These are phyloP conservation scores for Sinopyrophorus schimmeli DNA, from an alignment of 2,888 invertebrate genomes.

Conservation along the genomic window DNA sequence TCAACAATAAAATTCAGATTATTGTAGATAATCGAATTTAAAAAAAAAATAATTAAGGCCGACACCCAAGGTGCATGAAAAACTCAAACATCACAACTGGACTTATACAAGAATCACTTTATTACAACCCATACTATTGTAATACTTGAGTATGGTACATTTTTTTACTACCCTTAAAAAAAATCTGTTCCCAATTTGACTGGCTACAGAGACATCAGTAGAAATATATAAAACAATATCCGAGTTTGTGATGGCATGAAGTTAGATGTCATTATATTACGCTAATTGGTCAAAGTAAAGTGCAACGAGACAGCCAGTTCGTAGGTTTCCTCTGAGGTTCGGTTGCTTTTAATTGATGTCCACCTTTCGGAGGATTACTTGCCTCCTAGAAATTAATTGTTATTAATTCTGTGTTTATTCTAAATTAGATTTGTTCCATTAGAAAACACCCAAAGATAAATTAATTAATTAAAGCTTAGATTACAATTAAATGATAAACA, in stretches of 20 bases:
- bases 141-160: conserved; percentile 13
- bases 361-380: conserved; percentile 84
- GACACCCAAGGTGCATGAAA: conserved; percentile 5
- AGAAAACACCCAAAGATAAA: too few species aligned
- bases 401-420: background rate
- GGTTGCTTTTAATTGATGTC: conserved; percentile 76
- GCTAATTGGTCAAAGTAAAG: conserved; percentile 77
- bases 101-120: conserved; percentile 12
- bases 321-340: conserved; percentile 81
- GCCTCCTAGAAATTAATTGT: conserved; percentile 68
- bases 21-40: background rate
- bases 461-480: too few species aligned
- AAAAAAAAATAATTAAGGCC: background rate
- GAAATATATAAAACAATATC: conserved; percentile 14
- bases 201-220: conserved; percentile 10
- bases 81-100: conserved; percentile 22
- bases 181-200: conserved; percentile 5
- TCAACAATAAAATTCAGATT: background rate
- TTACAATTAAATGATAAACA: too few species aligned
- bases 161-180: background rate
- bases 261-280: conserved; percentile 24
- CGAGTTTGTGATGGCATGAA: conserved; percentile 27
- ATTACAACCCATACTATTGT: background rate
- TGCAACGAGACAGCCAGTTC: conserved; percentile 85
- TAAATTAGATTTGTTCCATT: too few species aligned